phyloP scores from a whole-genome alignment of 2,888 invertebrate species.

The Diaperis boleti region DNA sequence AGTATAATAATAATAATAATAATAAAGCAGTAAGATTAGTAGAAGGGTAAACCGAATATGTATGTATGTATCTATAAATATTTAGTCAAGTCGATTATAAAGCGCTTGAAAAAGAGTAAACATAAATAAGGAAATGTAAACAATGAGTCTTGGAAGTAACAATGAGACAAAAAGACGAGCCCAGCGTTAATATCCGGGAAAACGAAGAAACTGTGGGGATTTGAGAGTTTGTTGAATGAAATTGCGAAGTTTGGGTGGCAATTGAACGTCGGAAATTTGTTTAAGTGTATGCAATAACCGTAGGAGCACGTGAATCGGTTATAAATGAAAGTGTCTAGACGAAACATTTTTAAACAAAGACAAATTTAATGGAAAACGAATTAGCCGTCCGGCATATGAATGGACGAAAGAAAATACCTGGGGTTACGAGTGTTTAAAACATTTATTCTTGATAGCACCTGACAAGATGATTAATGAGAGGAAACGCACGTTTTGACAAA shows the following conservation, averaged over 20 bases:
- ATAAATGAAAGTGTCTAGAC: constrained; percentile 45
- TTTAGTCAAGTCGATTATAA: constrained; percentile 30
- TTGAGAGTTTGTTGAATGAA: constrained; percentile 21
- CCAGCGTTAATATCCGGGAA: constrained; percentile 5
- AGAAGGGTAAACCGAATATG: too few relatives aligned
- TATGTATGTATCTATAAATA: too few relatives aligned
- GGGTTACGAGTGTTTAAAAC: constrained; percentile 19
- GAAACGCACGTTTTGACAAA: constrained; percentile 30
- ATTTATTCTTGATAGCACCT: constrained; percentile 30
- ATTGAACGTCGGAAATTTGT: constrained; percentile 22
- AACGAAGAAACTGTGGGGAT: constrained; percentile 1
- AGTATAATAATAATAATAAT: too few relatives aligned
- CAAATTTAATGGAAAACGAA: constrained; percentile 21
- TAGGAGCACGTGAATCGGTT: constrained; percentile 38
- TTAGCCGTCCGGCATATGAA: constrained; percentile 6
- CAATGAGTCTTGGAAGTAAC: constrained; percentile 13
- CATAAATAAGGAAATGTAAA: constrained; percentile 33
- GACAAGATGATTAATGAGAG: constrained; percentile 39
- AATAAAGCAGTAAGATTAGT: too few relatives aligned
- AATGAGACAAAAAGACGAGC: constrained; percentile 11
- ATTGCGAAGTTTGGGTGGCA: constrained; percentile 14
- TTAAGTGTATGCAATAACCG: constrained; percentile 36
- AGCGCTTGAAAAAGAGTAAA: constrained; percentile 29
- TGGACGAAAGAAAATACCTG: constrained; percentile 19
- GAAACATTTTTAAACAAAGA: constrained; percentile 22